A percentile compares a stretch with the other conserved stretches of the same genome.
phyloP scores from a whole-genome alignment of 2,888 invertebrate species.

The Desoria tigrina region DNA sequence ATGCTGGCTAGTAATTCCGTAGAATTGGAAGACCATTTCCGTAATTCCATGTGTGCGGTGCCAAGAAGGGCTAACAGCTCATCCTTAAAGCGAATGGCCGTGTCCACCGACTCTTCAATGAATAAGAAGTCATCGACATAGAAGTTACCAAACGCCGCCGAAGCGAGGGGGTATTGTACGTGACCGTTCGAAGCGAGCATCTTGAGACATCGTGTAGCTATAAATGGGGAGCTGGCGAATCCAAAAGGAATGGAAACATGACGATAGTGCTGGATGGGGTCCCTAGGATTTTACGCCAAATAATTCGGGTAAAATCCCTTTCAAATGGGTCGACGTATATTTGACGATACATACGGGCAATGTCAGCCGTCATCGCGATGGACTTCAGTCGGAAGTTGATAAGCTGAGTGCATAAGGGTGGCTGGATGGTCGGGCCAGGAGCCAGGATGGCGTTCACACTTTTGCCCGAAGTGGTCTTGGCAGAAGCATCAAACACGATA shows the following conservation, averaged over 20 bases:
- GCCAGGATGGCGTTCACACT: slow-evolving; percentile 54
- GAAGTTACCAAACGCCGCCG: slow-evolving; percentile 57
- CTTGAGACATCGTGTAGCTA: slow-evolving; percentile 47
- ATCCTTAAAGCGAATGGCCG: slow-evolving; percentile 39
- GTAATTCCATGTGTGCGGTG: slow-evolving; percentile 40
- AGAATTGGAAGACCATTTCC: slow-evolving; percentile 52
- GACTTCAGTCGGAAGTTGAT: slow-evolving; percentile 52
- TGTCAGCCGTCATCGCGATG: slow-evolving; percentile 53
- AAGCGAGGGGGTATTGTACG: slow-evolving; percentile 45
- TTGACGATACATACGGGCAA: slow-evolving; percentile 55
- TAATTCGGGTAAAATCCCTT: slow-evolving; percentile 48
- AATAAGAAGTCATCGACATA: slow-evolving; percentile 55
- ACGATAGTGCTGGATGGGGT: slow-evolving; percentile 37
- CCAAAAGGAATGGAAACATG: slow-evolving; percentile 52
- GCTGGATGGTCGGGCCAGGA: slow-evolving; percentile 53
- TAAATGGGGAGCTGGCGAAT: slow-evolving; percentile 43
- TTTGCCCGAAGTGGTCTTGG: slow-evolving; percentile 46
- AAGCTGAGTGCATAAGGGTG: slow-evolving; percentile 52
- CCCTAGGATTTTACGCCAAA: slow-evolving; percentile 46
- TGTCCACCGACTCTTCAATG: slow-evolving; percentile 39
- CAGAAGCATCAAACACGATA: slow-evolving; percentile 55
- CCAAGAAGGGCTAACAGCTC: slow-evolving; percentile 35
- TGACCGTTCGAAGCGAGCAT: slow-evolving; percentile 48
- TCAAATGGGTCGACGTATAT: slow-evolving; percentile 50
- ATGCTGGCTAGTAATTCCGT: slow-evolving; percentile 11